Evolutionary conservation across 2,797 vertebrate species (phyloP).

Genomic region (Aselliscus stoliczkanus): DNA sequence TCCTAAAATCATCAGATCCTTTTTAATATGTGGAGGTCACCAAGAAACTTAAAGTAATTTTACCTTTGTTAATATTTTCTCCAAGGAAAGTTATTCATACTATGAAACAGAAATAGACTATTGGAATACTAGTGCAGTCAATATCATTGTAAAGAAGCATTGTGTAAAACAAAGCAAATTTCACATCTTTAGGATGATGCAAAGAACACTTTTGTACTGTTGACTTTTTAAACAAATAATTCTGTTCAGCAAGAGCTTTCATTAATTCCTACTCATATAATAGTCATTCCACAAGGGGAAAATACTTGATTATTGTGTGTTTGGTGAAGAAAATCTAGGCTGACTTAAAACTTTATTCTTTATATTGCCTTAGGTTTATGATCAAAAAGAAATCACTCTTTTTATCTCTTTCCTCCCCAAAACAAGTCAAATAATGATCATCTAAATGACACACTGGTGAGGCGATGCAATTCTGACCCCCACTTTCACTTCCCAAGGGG

Average conservation of each 20-base stretch:
- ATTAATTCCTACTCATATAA: not conserved
- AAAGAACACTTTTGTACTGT: too few species aligned
- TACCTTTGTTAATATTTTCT: not conserved
- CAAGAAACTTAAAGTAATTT: not conserved
- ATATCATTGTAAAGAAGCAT: not conserved
- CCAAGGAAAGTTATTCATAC: not conserved
- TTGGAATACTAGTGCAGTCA: not conserved
- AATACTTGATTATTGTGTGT: not conserved
- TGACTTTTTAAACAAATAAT: too few species aligned
- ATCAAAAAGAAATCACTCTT: not conserved
- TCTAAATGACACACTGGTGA: not conserved
- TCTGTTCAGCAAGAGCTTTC: not conserved
- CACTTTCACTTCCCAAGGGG: not conserved
- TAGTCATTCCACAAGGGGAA: not conserved
- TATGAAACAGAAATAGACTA: not conserved
- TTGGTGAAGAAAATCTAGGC: not conserved
- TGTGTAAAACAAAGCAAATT: not conserved
- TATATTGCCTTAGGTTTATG: not conserved
- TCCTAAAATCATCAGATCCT: not conserved
- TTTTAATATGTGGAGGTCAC: not conserved
- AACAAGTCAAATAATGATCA: not conserved
- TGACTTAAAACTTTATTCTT: slow-evolving; percentile 19
- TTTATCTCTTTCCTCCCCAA: not conserved
- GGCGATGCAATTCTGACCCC: not conserved
- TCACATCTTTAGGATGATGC: not conserved